These are phyloP conservation scores for Chironomus tepperi DNA, from an alignment of 1,140 invertebrate genomes.

Conservation along the genomic window DNA sequence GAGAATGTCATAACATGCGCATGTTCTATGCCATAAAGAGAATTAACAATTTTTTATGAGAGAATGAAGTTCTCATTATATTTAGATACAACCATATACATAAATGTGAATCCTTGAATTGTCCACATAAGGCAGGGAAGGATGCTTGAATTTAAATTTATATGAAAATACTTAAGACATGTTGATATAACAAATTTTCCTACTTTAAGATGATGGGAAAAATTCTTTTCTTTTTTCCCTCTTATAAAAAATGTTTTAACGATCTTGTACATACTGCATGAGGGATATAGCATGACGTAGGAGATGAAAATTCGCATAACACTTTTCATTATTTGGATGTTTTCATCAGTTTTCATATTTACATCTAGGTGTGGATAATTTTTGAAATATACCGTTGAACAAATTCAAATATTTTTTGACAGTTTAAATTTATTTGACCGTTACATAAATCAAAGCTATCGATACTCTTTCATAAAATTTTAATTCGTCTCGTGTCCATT, in stretches of 20 bases:
- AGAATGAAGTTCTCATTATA: neutral
- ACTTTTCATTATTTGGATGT: no score
- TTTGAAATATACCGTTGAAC: no score
- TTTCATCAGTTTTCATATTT: no score
- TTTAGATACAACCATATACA: neutral
- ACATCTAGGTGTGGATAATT: no score
- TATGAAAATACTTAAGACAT: neutral
- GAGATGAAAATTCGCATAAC: no score
- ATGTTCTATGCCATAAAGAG: conserved; percentile 12
- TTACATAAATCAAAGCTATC: no score
- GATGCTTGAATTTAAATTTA: conserved; percentile 8
- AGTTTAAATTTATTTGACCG: no score
- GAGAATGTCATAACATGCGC: neutral
- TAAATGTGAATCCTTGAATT: neutral
- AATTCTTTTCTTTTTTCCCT: neutral
- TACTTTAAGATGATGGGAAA: neutral
- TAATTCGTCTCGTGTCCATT: no score
- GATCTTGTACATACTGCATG: neutral
- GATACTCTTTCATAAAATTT: no score
- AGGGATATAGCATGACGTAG: neutral
- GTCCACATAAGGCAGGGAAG: neutral
- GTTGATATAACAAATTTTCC: neutral
- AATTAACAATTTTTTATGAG: no score
- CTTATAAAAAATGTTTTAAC: neutral
- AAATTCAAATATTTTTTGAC: no score